Evolutionary conservation across 1,140 invertebrate species (phyloP).

Genomic region (Lepidurus couesii): DNA sequence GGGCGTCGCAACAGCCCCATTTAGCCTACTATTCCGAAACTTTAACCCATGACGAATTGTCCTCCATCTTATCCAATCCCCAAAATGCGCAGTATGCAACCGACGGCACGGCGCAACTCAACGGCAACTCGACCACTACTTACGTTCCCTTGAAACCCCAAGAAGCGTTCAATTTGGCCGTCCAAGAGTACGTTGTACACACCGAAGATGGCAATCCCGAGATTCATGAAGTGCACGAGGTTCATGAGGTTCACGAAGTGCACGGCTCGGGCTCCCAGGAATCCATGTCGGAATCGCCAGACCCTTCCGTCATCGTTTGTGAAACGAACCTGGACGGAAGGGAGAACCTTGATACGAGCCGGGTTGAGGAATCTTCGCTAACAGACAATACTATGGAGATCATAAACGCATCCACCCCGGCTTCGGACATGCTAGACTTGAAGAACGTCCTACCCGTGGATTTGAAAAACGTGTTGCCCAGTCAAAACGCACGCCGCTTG

Average conservation of each 20-base stretch:
- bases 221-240: background rate
- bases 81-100: background rate
- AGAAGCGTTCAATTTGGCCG: background rate
- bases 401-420: background rate
- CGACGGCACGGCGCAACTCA: background rate
- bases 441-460: slow-evolving; percentile 28
- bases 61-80: background rate
- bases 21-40: background rate
- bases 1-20: background rate
- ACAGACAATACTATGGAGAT: background rate
- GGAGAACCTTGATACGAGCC: background rate
- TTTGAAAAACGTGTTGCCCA: slow-evolving; percentile 29
- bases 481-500: slow-evolving; percentile 25
- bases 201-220: background rate
- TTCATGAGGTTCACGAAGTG: slow-evolving; percentile 16
- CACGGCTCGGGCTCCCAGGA: background rate
- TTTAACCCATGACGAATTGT: background rate
- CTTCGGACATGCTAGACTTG: slow-evolving; percentile 30
- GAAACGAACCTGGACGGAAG: background rate
- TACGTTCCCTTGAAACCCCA: background rate
- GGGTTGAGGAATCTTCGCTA: background rate
- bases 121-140: slow-evolving; percentile 1
- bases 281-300: background rate
- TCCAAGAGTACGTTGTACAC: background rate
- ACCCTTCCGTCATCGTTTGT: background rate